phyloP scores from a whole-genome alignment of 1,140 invertebrate genomes.

The Camponotus vicinus region DNA sequence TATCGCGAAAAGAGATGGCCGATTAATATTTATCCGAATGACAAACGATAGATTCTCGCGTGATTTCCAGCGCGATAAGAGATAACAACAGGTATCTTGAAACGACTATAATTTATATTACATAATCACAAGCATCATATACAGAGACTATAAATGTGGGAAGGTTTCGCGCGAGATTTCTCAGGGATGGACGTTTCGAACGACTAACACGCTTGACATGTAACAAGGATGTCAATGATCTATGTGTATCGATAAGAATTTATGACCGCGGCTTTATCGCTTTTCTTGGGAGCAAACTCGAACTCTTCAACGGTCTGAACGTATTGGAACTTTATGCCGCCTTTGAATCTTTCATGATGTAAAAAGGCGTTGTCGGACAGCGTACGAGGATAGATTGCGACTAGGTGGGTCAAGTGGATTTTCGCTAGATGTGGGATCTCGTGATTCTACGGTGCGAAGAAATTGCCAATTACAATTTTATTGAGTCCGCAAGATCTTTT shows the following conservation, averaged over 20 bases:
- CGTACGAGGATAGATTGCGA: conserved; percentile 42
- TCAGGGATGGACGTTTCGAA: background rate
- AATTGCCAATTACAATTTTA: conserved; percentile 34
- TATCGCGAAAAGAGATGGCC: background rate
- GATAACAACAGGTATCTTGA: conserved; percentile 9
- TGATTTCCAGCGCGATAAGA: conserved; percentile 18
- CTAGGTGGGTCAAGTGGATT: conserved; percentile 16
- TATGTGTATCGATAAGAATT: conserved; percentile 45
- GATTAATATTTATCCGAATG: conserved; percentile 44
- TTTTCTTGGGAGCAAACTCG: conserved; percentile 26
- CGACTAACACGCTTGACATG: conserved; percentile 15
- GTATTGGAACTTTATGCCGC: conserved; percentile 43
- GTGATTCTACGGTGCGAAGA: background rate
- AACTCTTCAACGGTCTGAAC: conserved; percentile 40
- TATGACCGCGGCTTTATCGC: conserved; percentile 52
- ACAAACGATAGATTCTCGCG: conserved; percentile 31
- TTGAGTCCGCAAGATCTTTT: background rate
- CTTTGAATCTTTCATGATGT: conserved; percentile 59
- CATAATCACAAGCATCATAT: background rate
- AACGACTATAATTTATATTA: conserved; percentile 32
- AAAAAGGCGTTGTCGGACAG: conserved; percentile 43
- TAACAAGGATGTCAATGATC: conserved; percentile 42
- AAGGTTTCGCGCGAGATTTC: conserved; percentile 6
- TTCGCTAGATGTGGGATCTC: background rate
- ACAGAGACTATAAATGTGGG: background rate